A percentile compares a stretch with the other conserved stretches of the same genome.
phyloP scores from a whole-genome alignment of 2,797 vertebrate species.

The Miichthys miiuy region DNA sequence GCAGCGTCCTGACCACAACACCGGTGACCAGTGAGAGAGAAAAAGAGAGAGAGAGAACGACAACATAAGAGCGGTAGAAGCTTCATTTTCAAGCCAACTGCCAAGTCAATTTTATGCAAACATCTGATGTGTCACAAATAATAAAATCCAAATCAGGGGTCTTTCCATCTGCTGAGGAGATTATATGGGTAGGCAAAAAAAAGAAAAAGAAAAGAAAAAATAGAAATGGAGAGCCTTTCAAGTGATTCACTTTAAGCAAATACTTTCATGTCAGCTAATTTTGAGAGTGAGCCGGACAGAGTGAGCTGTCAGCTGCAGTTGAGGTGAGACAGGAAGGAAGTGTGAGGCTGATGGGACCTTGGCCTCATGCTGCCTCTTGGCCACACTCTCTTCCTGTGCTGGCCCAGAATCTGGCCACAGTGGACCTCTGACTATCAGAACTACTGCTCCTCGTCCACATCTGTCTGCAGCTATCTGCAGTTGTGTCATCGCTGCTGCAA shows the following conservation, averaged over 20 bases:
- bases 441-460: conserved; percentile 30
- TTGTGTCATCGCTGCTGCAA: not conserved
- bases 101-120: conserved; percentile 1
- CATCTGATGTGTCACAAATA: not conserved
- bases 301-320: conserved; percentile 47
- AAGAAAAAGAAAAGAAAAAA: not conserved
- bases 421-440: conserved; percentile 39
- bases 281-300: not conserved
- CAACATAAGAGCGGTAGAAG: not conserved
- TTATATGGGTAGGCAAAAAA: not conserved
- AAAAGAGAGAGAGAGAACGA: conserved; percentile 18
- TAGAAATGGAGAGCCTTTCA: not conserved
- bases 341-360: conserved; percentile 57
- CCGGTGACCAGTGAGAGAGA: conserved; percentile 19
- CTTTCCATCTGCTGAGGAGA: not conserved
- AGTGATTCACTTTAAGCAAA: conserved; percentile 8
- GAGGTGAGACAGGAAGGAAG: conserved; percentile 66
- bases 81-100: conserved; percentile 2
- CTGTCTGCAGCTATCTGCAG: conserved; percentile 21
- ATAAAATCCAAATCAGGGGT: conserved; percentile 14
- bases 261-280: conserved; percentile 48
- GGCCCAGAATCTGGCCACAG: conserved; percentile 29
- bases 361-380: conserved; percentile 58
- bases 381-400: conserved; percentile 58
- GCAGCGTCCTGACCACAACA: conserved; percentile 57